These are phyloP conservation scores for Nephrotoma flavescens DNA, from an alignment of 2,888 invertebrate genomes.

Conservation along the genomic window DNA sequence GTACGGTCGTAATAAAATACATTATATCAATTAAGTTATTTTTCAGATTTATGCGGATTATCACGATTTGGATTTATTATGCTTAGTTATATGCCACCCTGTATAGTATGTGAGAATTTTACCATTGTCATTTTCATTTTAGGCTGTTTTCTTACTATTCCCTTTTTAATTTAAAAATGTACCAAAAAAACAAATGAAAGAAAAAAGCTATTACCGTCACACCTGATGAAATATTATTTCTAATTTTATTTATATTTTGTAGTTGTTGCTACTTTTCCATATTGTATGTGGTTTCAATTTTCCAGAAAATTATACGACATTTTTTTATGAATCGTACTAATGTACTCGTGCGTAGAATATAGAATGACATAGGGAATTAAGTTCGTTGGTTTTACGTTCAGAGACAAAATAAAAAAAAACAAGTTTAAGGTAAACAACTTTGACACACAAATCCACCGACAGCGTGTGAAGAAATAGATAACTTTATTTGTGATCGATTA, in stretches of 20 bases:
- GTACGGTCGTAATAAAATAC: no score
- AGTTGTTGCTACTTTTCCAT: background rate
- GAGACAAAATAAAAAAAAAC: background rate
- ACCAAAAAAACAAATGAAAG: background rate
- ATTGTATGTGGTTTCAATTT: background rate
- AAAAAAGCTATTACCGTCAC: background rate
- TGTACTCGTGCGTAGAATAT: background rate
- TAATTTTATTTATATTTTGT: background rate
- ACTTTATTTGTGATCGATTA: background rate
- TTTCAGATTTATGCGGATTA: no score
- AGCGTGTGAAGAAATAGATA: background rate
- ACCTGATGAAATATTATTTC: conserved; percentile 2
- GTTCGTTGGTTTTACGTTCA: background rate
- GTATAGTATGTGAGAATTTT: background rate
- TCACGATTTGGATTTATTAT: no score
- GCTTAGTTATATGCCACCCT: background rate
- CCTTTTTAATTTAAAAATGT: conserved; percentile 1
- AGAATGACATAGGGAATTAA: background rate
- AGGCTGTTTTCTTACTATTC: background rate
- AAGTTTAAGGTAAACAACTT: background rate
- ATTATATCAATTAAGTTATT: no score
- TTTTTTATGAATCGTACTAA: background rate
- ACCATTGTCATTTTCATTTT: background rate
- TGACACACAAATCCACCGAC: background rate
- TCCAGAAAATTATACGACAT: background rate